phyloP scores from a whole-genome alignment of 1,140 invertebrate species.

The Drosophila neocordata region DNA sequence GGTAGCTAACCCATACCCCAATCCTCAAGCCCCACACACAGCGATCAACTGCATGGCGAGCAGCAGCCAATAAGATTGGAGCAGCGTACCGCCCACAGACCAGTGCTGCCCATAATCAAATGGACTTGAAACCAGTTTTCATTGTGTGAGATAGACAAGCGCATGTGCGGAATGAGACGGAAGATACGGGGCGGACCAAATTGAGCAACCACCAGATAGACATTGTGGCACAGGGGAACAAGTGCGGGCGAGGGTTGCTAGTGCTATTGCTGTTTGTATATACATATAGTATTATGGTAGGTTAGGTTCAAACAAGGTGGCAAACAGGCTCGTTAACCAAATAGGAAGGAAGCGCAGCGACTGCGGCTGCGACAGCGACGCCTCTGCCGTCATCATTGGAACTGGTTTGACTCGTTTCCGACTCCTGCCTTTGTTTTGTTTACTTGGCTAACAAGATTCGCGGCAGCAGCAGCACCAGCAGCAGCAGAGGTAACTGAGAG shows the following conservation, averaged over 20 bases:
- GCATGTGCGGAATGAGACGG: constrained; percentile 38
- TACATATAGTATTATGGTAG: constrained; percentile 72
- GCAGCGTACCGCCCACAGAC: constrained; percentile 55
- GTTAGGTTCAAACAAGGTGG: constrained; percentile 82
- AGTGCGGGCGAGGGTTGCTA: constrained; percentile 40
- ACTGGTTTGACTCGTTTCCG: constrained; percentile 77
- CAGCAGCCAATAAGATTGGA: constrained; percentile 54
- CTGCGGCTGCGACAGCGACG: constrained; percentile 16
- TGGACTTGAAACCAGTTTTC: constrained; percentile 60
- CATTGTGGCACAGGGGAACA: constrained; percentile 7
- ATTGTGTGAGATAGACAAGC: constrained; percentile 37
- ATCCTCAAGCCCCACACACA: constrained; percentile 2
- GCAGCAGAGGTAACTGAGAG: constrained; percentile 21
- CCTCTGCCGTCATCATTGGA: constrained; percentile 41
- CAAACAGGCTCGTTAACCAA: constrained; percentile 80
- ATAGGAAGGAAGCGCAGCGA: constrained; percentile 69
- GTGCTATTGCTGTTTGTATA: constrained; percentile 26
- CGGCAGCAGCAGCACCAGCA: constrained; percentile 17
- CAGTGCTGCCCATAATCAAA: constrained; percentile 68
- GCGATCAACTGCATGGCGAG: neutral
- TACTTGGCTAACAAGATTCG: constrained; percentile 52
- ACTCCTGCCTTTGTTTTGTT: constrained; percentile 43
- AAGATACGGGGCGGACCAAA: neutral
- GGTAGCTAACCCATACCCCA: neutral
- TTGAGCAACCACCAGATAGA: constrained; percentile 25